Conservation (phyloP, 2,888 invertebrate species). For the Aspidapion aeneum region DNA sequence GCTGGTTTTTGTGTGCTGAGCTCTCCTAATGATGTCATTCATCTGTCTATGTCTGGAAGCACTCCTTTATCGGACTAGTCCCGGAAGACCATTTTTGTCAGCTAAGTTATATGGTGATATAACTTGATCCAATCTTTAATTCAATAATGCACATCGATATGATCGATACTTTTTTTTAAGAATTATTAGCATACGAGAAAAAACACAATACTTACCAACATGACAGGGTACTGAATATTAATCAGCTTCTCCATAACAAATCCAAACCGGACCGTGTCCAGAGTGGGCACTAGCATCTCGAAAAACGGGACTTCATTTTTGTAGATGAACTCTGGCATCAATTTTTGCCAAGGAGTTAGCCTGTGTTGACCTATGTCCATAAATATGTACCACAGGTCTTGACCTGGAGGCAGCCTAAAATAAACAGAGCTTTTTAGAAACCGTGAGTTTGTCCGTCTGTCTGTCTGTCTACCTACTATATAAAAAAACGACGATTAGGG, state of each 20-base stretch:
- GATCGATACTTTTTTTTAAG: no score
- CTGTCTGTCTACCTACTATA: no score
- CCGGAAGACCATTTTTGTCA: no score
- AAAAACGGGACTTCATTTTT: slow-evolving; percentile 72
- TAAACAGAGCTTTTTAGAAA: slow-evolving; percentile 2
- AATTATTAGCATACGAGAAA: no score
- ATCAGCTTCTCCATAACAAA: slow-evolving; percentile 75
- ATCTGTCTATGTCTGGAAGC: no score
- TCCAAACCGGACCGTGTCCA: slow-evolving; percentile 86
- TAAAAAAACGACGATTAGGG: no score
- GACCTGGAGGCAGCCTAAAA: slow-evolving; percentile 63
- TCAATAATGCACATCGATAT: no score
- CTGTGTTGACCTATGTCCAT: slow-evolving; percentile 66
- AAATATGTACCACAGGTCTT: slow-evolving; percentile 72
- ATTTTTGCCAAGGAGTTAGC: slow-evolving; percentile 75
- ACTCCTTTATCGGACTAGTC: no score
- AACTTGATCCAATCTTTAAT: no score
- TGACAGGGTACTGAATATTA: slow-evolving; percentile 68
- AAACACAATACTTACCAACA: slow-evolving; percentile 77
- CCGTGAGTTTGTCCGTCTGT: neutral
- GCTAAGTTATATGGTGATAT: no score
- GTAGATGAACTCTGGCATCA: slow-evolving; percentile 72
- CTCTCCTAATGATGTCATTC: no score
- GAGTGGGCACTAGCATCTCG: slow-evolving; percentile 86
- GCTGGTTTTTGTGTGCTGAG: no score